Conservation (phyloP, 2,113 vertebrate genomes). For the Pterocles burchelli region DNA sequence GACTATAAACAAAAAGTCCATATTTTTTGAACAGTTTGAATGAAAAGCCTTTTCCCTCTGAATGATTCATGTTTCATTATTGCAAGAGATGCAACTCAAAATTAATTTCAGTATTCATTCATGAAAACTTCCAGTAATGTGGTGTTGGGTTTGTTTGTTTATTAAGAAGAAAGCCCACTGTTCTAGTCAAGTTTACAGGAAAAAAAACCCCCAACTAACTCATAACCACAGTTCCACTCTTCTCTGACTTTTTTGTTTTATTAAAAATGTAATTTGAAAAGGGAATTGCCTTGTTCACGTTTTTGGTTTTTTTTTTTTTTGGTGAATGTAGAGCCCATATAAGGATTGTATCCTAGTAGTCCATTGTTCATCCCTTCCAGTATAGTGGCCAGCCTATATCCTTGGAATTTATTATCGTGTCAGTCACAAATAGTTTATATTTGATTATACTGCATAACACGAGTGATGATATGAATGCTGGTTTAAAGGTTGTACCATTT, state of each 20-base stretch:
- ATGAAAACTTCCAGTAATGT: neutral
- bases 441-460: neutral
- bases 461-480: fast-evolving
- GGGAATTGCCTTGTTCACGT: neutral
- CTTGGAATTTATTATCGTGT: neutral
- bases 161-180: neutral
- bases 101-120: neutral
- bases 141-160: neutral
- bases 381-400: neutral
- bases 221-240: neutral
- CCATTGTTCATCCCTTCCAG: neutral
- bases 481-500: neutral
- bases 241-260: neutral
- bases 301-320: neutral
- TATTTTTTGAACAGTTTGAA: neutral
- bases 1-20: neutral
- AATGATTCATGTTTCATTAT: neutral
- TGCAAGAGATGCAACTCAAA: neutral
- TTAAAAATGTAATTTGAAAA: neutral
- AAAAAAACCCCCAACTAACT: neutral
- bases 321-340: neutral
- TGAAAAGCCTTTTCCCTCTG: neutral
- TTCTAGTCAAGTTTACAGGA: neutral
- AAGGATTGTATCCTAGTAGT: neutral
- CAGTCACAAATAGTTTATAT: neutral